Evolutionary conservation across 2,888 invertebrate genomes (phyloP), one percentile per base, ranked within the genome.

Genomic region (Alviniconcha strummeri): DNA sequence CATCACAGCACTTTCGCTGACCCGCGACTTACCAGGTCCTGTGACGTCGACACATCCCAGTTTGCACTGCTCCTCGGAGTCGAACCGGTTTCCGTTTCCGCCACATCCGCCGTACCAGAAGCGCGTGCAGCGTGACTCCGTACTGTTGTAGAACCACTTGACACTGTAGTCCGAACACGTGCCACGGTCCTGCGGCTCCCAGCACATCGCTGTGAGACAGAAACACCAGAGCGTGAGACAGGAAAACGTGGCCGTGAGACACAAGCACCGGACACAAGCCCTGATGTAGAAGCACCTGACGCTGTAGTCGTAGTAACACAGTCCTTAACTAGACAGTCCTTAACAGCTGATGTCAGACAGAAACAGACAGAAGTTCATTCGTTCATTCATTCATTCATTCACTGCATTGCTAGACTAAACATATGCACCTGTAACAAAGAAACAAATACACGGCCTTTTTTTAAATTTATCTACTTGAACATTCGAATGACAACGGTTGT

Each of bases 31-130:
- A 78, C 81, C 77, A 8, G 69, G 75, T 7, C 78, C 79, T 3
- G 79, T 76, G 77, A 77, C 69, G 67, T 87, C 80, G 54, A 85
- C 81, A 85, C 89, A 89, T 11, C 83, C 81, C 54, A 81, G 80
- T 79, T 85, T 80, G 83, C 90, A 90, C 57, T 89, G 88, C 6
- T 69, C 82, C 57, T 90, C 89, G 52, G 77, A 64, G 56, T 64
- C 95, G 94, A 98, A 99, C n/a, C 90, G 86, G 87, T 94, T 94
- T 15, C 86, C 90, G 86, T 94, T 94, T 13, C 94, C 94, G 6
- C 89, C 91, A 87, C 94, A 94, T 5, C 94, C 93, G 15, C 95
- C 95, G 89, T 96, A 97, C 89, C 95, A 94, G 94, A 98, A 98
- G 90, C 95, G 95, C 64, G 95, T 94, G 91, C 97, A 97, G 11